A percentile compares a stretch with the other conserved stretches of the same genome.
These are phyloP conservation scores for Chironomus tentans DNA, from an alignment of 2,888 invertebrate species.

Conservation along the genomic window DNA sequence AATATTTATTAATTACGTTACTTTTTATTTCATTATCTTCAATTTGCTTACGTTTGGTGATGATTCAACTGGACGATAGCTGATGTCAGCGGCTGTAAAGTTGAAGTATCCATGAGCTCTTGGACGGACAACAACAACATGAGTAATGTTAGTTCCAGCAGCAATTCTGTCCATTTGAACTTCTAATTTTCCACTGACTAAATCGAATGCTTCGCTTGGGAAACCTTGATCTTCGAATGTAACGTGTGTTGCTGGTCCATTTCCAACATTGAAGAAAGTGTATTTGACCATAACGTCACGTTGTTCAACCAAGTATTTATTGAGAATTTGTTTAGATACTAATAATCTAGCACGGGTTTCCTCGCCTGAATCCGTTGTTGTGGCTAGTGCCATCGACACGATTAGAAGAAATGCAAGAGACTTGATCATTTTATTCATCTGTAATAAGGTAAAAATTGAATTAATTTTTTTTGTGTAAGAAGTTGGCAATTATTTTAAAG, in stretches of 20 bases:
- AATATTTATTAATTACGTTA: slow-evolving; percentile 1
- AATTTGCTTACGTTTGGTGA: slow-evolving; percentile 30
- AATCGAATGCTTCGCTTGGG: slow-evolving; percentile 81
- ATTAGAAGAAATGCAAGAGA: neutral
- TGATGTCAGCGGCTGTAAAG: slow-evolving; percentile 89
- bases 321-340: slow-evolving; percentile 88
- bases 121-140: slow-evolving; percentile 86
- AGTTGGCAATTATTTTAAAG: neutral
- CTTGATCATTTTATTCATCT: slow-evolving; percentile 7
- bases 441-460: neutral
- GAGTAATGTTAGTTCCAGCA: slow-evolving; percentile 87
- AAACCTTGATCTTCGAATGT: slow-evolving; percentile 84
- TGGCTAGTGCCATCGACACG: neutral
- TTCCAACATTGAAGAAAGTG: slow-evolving; percentile 87
- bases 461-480: neutral
- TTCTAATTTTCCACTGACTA: slow-evolving; percentile 76
- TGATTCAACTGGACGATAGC: slow-evolving; percentile 80
- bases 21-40: neutral
- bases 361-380: slow-evolving; percentile 45
- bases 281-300: slow-evolving; percentile 95
- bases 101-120: slow-evolving; percentile 90
- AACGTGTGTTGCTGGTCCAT: slow-evolving; percentile 80
- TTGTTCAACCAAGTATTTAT: slow-evolving; percentile 91
- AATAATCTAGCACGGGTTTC: slow-evolving; percentile 72
- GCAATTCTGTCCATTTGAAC: slow-evolving; percentile 82